A percentile compares a stretch with the other conserved stretches of the same genome.
Evolutionary conservation across 2,797 vertebrate genomes (phyloP).

Genomic region (Sebastes minor): DNA sequence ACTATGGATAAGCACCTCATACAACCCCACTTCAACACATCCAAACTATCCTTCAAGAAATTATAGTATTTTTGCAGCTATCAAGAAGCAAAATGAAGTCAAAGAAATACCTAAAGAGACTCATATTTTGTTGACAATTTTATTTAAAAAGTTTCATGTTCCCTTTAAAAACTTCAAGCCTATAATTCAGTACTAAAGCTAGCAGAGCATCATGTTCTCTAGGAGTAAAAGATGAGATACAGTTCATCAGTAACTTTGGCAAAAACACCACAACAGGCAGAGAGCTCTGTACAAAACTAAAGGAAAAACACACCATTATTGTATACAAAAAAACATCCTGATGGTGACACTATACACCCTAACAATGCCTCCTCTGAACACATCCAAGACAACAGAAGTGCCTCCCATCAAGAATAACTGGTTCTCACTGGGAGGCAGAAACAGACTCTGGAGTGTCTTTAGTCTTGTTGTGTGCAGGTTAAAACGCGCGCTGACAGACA

Average conservation of each 20-base stretch:
- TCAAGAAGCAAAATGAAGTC: background rate
- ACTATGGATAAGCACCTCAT: background rate
- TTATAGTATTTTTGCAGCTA: too few species aligned
- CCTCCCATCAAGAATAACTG: background rate
- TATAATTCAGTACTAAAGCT: slow-evolving; percentile 47
- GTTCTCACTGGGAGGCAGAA: background rate
- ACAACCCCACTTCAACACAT: background rate
- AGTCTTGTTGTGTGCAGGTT: background rate
- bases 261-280: slow-evolving; percentile 44
- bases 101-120: background rate
- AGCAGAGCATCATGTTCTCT: slow-evolving; percentile 35
- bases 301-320: slow-evolving; percentile 19
- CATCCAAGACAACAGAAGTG: background rate
- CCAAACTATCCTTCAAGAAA: background rate
- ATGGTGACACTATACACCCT: background rate
- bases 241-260: slow-evolving; percentile 60
- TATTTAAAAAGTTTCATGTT: slow-evolving; percentile 72
- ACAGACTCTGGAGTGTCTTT: slow-evolving; percentile 32
- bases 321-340: slow-evolving; percentile 31
- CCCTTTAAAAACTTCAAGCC: slow-evolving; percentile 66
- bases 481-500: background rate
- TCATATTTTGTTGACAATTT: slow-evolving; percentile 39
- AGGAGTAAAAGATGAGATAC: slow-evolving; percentile 25
- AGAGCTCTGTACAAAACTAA: slow-evolving; percentile 54
- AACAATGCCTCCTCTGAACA: slow-evolving; percentile 14